A percentile compares a stretch with the other conserved stretches of the same genome.
These are phyloP conservation scores for Mesitornis unicolor DNA, from an alignment of 2,113 vertebrate genomes.

Conservation along the genomic window DNA sequence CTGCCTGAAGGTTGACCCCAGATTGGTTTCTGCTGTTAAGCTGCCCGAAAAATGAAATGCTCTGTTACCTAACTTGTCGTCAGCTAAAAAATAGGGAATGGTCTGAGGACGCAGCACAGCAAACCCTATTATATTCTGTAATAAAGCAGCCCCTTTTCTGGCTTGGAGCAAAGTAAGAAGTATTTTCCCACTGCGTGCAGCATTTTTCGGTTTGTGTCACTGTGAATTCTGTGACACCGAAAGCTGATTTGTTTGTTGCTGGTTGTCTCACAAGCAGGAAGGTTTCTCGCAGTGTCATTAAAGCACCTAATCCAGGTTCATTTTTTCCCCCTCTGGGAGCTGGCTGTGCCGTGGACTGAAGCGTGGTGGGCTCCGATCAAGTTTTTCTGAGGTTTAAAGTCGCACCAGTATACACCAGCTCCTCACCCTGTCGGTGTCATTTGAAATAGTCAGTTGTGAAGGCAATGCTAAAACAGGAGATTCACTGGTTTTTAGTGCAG, in stretches of 20 bases:
- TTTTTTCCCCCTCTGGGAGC: background rate
- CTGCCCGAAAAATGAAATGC: background rate
- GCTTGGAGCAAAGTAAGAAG: background rate
- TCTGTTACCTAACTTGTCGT: background rate
- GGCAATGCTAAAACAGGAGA: background rate
- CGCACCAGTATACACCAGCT: background rate
- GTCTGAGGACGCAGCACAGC: background rate
- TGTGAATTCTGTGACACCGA: background rate
- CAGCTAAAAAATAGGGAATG: background rate
- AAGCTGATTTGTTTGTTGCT: background rate
- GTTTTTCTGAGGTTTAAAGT: background rate
- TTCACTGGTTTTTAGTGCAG: background rate
- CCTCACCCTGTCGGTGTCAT: background rate
- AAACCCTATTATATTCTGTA: background rate
- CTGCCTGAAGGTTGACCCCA: background rate
- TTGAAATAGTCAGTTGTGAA: background rate
- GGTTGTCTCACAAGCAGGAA: background rate
- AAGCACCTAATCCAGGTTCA: background rate
- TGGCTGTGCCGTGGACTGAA: background rate
- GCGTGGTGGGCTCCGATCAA: accelerated
- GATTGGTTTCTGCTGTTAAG: background rate
- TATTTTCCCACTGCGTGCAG: background rate
- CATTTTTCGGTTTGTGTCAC: background rate
- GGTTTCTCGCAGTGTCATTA: background rate
- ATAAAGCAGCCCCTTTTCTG: background rate